phyloP scores from a whole-genome alignment of 2,888 invertebrate genomes.

The Apamea monoglypha region DNA sequence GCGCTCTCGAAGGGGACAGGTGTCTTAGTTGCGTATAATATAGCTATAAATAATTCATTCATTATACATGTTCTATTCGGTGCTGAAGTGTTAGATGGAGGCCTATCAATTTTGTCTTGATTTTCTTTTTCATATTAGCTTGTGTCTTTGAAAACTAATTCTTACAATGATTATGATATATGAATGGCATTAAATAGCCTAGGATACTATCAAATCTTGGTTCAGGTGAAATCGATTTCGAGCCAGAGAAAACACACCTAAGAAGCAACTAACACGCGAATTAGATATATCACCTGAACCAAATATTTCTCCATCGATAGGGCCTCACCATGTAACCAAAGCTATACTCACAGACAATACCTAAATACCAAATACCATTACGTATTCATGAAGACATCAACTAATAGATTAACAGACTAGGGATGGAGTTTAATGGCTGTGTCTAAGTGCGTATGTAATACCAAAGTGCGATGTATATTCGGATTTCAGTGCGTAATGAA shows the following conservation, averaged over 20 bases:
- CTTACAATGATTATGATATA: neutral
- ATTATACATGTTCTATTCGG: constrained; percentile 56
- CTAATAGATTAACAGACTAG: constrained; percentile 64
- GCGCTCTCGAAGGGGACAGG: constrained; percentile 71
- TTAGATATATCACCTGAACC: neutral
- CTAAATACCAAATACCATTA: constrained; percentile 58
- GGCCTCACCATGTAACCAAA: constrained; percentile 17
- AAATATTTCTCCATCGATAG: constrained; percentile 1
- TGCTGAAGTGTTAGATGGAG: constrained; percentile 36
- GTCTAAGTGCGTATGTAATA: constrained; percentile 60
- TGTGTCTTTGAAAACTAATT: neutral
- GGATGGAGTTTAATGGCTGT: constrained; percentile 55
- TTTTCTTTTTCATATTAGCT: constrained; percentile 1
- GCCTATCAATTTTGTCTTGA: constrained; percentile 31
- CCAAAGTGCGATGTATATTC: constrained; percentile 60
- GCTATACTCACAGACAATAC: constrained; percentile 46
- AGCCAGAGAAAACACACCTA: neutral
- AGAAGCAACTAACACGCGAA: neutral
- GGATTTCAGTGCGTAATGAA: constrained; percentile 59
- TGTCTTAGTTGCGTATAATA: constrained; percentile 71
- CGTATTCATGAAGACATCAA: constrained; percentile 65
- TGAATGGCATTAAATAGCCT: neutral
- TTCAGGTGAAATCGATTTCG: neutral
- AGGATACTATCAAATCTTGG: neutral
- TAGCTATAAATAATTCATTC: constrained; percentile 67